These are phyloP conservation scores for Euclidia mi DNA, from an alignment of 2,888 invertebrate genomes.

Conservation along the genomic window DNA sequence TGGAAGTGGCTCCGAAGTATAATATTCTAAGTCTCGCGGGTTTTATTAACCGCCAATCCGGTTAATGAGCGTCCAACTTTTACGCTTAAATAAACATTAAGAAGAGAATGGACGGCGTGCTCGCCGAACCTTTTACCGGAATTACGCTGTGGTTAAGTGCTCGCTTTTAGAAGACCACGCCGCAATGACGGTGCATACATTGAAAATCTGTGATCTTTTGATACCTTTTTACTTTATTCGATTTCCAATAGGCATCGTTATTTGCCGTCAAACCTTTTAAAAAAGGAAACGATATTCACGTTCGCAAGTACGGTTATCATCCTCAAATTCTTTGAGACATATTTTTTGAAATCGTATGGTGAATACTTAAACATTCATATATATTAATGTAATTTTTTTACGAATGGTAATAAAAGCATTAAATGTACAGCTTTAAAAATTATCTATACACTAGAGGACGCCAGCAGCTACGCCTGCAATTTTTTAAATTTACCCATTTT, in stretches of 20 bases:
- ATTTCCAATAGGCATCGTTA: neutral
- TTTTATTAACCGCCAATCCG: slow-evolving; percentile 83
- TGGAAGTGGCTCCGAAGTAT: slow-evolving; percentile 60
- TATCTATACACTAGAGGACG: too few species aligned
- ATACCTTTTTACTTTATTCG: slow-evolving; percentile 4
- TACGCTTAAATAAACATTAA: slow-evolving; percentile 88
- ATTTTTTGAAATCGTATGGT: too few species aligned
- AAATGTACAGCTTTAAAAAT: too few species aligned
- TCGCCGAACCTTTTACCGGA: slow-evolving; percentile 83
- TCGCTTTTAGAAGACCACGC: slow-evolving; percentile 72
- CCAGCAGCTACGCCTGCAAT: too few species aligned
- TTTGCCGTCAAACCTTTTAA: neutral
- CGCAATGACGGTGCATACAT: slow-evolving; percentile 66
- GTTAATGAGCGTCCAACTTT: slow-evolving; percentile 85
- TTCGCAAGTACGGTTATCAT: neutral
- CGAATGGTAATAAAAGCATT: too few species aligned
- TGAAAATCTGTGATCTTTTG: slow-evolving; percentile 25
- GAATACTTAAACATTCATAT: too few species aligned
- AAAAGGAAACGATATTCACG: neutral
- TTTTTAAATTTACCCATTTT: too few species aligned
- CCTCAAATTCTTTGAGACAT: neutral
- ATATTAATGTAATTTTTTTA: too few species aligned
- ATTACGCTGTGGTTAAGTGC: slow-evolving; percentile 82
- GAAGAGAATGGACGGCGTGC: slow-evolving; percentile 77
- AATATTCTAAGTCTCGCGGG: slow-evolving; percentile 74